These are phyloP conservation scores for human (Homo sapiens) DNA, from an alignment of 2,113 vertebrate genomes.

Conservation along the genomic window GRCh38 chr2:30415001-30415500, in stretches of 20 bases:
- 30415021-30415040: neutral
- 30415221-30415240: conserved; percentile 38
- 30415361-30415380: conserved; percentile 47
- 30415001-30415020: neutral
- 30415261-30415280: neutral
- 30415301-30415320: conserved; percentile 31
- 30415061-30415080: neutral
- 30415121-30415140: conserved; percentile 46
- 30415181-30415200: conserved; percentile 57
- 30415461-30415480: neutral
- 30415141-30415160: neutral
- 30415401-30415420: neutral
- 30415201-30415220: conserved; percentile 37
- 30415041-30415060: conserved; percentile 6
- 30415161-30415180: conserved; percentile 43
- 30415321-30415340: neutral
- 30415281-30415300: neutral
- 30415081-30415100: neutral
- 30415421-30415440: neutral
- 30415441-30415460: neutral
- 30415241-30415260: neutral
- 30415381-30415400: conserved; percentile 12
- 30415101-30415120: conserved; percentile 8
- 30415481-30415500: conserved; percentile 39
- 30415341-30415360: neutral